Base-by-base conservation (phyloP, 2,797 vertebrate genomes). In the Muscicapa comitata region DNA sequence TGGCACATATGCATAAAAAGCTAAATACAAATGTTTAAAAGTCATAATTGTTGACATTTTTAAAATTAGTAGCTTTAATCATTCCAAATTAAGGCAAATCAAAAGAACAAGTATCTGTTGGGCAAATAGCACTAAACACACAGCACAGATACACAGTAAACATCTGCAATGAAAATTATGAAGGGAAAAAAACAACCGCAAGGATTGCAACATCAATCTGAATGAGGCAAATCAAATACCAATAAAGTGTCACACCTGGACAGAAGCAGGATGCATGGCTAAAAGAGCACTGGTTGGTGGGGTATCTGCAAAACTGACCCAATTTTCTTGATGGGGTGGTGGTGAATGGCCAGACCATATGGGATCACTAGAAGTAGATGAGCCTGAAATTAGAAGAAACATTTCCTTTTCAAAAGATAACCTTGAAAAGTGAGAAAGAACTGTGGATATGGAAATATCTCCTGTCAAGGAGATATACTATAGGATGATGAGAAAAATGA, bases 261-360 rank as follows among this genome's bases (percentile, higher is more conserved):
- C 98, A 98, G 99, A 99, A 81, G 99, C 99, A 96, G 99, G 99
- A 97, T 99, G 99, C 98, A 99, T 98, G 97, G 98, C 97, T 97
- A 99, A 99, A 97, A 99, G 98, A 94, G 99, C 98, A 98, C 99
- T 99, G 98, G 99, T 99, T 97, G 99, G 99, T 93, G 99, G 99
- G 78, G 99, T 99, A 98, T 99, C 99, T 97, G 99, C 99, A 98
- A 99, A 99, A 98, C 99, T 99, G 98, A 99, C 99, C 99, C 99
- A 99, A 74, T 99, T 99, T 97, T 99, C 99, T 98, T 99, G 99
- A 97, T 99, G 98, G 10, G 99, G 99, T 97, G 98, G 99, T 68
- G 99, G 99, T 75, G 99, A 99, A 94, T 99, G 99, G 83, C 99
- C 99, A 65, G 99, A 97, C 99, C 99, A 99, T 97, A 99, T 98